A percentile compares a stretch with the other conserved stretches of the same genome.
Conservation (phyloP, 2,797 vertebrate species). For the Oreochromis grahami region DNA sequence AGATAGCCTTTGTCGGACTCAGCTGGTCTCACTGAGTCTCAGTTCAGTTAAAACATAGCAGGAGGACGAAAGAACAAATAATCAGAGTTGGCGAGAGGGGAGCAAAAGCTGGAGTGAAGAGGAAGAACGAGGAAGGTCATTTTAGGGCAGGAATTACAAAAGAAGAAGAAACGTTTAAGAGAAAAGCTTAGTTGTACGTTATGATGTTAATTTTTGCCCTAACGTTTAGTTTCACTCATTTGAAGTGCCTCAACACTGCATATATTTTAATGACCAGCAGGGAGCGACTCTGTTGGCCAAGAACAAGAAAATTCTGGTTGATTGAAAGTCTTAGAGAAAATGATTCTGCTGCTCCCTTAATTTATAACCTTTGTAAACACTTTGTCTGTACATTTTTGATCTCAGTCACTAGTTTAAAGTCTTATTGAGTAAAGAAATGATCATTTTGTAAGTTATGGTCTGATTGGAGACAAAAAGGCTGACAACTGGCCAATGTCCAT, state of each 20-base stretch:
- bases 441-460: neutral
- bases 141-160: neutral
- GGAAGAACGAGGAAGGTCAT: neutral
- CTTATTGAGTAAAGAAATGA: rapidly evolving
- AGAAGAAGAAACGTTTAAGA: neutral
- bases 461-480: neutral
- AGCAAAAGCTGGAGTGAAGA: neutral
- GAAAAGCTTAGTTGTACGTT: neutral
- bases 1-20: neutral
- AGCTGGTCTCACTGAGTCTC: neutral
- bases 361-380: neutral
- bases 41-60: neutral
- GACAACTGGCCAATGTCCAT: neutral
- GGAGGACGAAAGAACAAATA: neutral
- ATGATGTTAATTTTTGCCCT: neutral
- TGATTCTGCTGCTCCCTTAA: rapidly evolving
- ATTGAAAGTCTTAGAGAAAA: neutral
- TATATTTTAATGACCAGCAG: neutral
- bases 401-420: neutral
- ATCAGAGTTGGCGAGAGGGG: rapidly evolving
- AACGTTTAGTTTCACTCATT: neutral
- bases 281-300: neutral
- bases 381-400: rapidly evolving
- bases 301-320: neutral
- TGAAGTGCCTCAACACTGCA: neutral